These are phyloP conservation scores for Euleptes europaea DNA, from an alignment of 2,113 vertebrate species.

Conservation along the genomic window DNA sequence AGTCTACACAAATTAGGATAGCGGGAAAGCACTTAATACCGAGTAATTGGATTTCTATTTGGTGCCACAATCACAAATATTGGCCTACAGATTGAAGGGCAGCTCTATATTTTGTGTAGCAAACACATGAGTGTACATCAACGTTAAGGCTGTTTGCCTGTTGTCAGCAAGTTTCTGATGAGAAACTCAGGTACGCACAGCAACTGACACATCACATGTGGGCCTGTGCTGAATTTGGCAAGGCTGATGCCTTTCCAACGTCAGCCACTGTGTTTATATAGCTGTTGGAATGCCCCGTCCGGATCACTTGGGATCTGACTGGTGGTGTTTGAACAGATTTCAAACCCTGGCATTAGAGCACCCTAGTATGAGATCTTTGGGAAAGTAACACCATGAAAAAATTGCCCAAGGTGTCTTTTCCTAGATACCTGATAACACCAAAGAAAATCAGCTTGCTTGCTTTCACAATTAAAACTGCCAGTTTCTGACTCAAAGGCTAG, in stretches of 20 bases:
- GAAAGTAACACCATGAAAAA: neutral
- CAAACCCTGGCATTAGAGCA: neutral
- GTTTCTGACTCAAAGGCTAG: neutral
- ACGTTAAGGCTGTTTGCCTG: too few relatives aligned
- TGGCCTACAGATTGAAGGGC: neutral
- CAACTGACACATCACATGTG: neutral
- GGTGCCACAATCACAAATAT: neutral
- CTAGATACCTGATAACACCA: neutral
- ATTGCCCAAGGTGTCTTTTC: neutral
- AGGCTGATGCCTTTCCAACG: neutral
- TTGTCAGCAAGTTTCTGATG: neutral
- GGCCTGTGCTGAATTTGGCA: neutral
- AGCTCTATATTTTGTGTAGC: neutral
- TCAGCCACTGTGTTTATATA: neutral
- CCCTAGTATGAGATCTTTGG: neutral
- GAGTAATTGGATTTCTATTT: neutral
- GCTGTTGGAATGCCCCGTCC: neutral
- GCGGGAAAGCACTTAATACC: fast-evolving
- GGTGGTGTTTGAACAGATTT: neutral
- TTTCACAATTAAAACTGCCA: slow-evolving; percentile 25
- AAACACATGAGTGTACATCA: neutral
- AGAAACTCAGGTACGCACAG: neutral
- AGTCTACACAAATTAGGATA: neutral
- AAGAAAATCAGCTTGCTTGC: slow-evolving; percentile 17
- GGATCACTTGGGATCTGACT: neutral